Percentiles rank a stretch among this genome's conserved stretches.
Conservation (phyloP, 2,113 vertebrate genomes). For the Bos indicus region DNA sequence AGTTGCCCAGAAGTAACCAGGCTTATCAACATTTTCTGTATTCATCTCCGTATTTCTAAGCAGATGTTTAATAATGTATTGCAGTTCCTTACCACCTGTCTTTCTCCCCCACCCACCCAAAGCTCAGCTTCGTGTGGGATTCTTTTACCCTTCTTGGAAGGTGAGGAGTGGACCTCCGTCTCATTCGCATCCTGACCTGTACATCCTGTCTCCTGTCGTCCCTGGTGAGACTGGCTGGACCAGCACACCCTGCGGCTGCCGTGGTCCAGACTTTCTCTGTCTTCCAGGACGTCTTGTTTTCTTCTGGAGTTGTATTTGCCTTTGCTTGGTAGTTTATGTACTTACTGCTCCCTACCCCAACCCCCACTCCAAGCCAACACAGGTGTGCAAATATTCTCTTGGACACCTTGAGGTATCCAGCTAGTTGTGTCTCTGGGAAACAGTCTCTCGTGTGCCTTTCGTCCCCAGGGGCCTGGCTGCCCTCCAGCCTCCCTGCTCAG, state of each 20-base stretch:
- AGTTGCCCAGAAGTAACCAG: background rate
- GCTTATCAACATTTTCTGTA: background rate
- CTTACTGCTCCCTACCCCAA: background rate
- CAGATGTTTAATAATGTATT: background rate
- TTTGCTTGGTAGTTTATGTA: background rate
- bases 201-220: rapidly evolving
- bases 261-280: background rate
- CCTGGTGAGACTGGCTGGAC: too few species aligned
- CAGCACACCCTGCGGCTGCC: rapidly evolving
- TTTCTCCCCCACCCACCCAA: rapidly evolving
- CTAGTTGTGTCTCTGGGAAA: background rate
- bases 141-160: background rate
- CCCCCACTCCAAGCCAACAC: background rate
- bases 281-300: background rate
- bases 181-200: rapidly evolving
- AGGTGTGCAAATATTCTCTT: background rate
- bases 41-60: background rate
- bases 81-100: too few species aligned
- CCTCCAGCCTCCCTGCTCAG: background rate
- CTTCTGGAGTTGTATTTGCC: background rate
- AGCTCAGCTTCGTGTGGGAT: background rate
- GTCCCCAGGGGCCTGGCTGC: background rate
- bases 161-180: too few species aligned
- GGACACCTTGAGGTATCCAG: background rate
- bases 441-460: background rate